These are phyloP conservation scores for Octomys mimax DNA, from an alignment of 2,797 vertebrate genomes.

Conservation along the genomic window DNA sequence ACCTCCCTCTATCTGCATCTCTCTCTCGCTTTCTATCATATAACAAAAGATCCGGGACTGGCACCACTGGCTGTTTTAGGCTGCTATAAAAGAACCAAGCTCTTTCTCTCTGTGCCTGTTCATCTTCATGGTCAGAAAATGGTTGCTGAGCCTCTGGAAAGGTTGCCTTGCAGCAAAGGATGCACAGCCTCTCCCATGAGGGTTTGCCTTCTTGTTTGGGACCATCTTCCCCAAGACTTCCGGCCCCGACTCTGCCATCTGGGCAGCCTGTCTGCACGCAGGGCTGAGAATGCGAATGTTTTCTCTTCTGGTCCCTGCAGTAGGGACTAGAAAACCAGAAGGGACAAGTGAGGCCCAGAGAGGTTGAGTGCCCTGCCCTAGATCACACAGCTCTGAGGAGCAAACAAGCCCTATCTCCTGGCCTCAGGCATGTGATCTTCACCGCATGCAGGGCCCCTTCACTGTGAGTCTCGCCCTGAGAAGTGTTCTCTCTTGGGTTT, in stretches of 20 bases:
- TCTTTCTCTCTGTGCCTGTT: neutral
- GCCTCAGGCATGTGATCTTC: neutral
- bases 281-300: neutral
- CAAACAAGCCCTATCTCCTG: neutral
- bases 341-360: neutral
- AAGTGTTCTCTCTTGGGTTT: neutral
- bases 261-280: neutral
- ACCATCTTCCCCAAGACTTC: neutral
- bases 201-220: neutral
- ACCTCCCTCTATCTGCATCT: neutral
- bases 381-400: neutral
- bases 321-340: neutral
- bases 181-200: neutral
- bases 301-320: neutral
- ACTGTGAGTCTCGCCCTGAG: neutral
- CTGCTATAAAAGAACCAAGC: neutral
- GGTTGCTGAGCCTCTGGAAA: neutral
- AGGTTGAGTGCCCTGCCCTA: neutral
- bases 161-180: constrained; percentile 15
- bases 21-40: neutral
- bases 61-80: neutral
- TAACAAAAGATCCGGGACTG: neutral
- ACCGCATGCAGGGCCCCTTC: neutral
- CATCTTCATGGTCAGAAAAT: constrained; percentile 17
- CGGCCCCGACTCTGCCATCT: neutral